Percentiles rank a stretch among this genome's conserved stretches.
Evolutionary conservation across 2,113 vertebrate genomes (phyloP).

Genomic region (Urocolius indicus): DNA sequence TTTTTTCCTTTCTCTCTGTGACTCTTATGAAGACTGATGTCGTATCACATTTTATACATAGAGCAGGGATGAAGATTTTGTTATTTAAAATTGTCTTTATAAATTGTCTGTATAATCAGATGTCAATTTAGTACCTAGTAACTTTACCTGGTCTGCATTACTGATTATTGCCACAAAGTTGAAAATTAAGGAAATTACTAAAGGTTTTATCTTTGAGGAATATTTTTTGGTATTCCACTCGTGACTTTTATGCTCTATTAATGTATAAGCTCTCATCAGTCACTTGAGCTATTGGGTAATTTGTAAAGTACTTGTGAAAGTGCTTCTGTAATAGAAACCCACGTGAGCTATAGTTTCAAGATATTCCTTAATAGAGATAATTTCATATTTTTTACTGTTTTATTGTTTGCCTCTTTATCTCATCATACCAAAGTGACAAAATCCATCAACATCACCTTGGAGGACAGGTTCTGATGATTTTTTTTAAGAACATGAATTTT

Average conservation of each 20-base stretch:
- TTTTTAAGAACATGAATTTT: background rate
- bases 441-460: background rate
- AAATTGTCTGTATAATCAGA: background rate
- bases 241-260: background rate
- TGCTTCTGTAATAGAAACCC: background rate
- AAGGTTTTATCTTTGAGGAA: background rate
- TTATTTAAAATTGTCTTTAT: background rate
- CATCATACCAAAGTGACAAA: background rate
- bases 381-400: background rate
- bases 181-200: background rate
- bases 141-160: background rate
- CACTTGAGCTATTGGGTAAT: background rate
- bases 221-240: background rate
- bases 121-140: background rate
- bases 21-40: background rate
- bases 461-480: background rate
- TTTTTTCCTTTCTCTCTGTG: background rate
- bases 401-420: slow-evolving; percentile 12
- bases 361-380: background rate
- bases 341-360: background rate
- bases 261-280: background rate
- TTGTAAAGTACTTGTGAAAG: background rate
- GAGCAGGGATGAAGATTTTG: background rate
- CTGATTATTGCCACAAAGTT: background rate
- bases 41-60: background rate